Conservation (phyloP, 2,797 vertebrate species). For the Clarias pachynema region DNA sequence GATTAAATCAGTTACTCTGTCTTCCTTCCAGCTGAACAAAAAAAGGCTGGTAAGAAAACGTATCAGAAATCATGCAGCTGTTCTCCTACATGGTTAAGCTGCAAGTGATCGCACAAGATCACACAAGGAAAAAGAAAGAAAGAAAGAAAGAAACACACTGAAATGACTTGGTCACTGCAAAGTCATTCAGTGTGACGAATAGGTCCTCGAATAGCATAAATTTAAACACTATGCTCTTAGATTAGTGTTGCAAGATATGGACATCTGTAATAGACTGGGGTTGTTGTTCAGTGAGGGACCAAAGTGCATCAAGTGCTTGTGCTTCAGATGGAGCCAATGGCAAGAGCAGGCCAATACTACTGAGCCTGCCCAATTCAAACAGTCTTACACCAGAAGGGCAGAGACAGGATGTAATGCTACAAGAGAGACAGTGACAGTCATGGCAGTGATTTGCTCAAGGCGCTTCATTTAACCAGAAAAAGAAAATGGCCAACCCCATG, state of each 20-base stretch:
- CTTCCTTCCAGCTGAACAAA: constrained; percentile 16
- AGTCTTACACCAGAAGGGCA: constrained; percentile 66
- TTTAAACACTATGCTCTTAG: constrained; percentile 18
- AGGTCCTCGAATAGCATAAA: constrained; percentile 65
- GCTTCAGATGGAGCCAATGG: constrained; percentile 73
- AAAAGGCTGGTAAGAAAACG: neutral
- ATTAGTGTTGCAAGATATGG: constrained; percentile 13
- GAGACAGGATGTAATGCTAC: constrained; percentile 41
- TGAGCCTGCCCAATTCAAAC: constrained; percentile 61
- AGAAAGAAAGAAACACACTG: neutral
- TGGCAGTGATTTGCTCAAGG: constrained; percentile 40
- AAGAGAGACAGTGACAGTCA: constrained; percentile 48
- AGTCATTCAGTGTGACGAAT: constrained; percentile 58
- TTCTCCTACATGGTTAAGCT: constrained; percentile 18
- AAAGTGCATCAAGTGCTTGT: constrained; percentile 85
- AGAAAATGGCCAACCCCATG: constrained; percentile 22
- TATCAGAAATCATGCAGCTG: constrained; percentile 11
- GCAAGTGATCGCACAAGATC: neutral
- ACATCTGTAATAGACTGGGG: constrained; percentile 34
- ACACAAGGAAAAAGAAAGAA: constrained; percentile 10
- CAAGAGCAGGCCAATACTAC: constrained; percentile 58
- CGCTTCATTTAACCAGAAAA: constrained; percentile 41
- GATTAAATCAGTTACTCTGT: constrained; percentile 7
- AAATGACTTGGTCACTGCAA: constrained; percentile 1
- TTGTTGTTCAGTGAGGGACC: constrained; percentile 46